These are phyloP conservation scores for Phymanthus crucifer DNA, from an alignment of 92 coral and sea anemone species.

Conservation along the genomic window DNA sequence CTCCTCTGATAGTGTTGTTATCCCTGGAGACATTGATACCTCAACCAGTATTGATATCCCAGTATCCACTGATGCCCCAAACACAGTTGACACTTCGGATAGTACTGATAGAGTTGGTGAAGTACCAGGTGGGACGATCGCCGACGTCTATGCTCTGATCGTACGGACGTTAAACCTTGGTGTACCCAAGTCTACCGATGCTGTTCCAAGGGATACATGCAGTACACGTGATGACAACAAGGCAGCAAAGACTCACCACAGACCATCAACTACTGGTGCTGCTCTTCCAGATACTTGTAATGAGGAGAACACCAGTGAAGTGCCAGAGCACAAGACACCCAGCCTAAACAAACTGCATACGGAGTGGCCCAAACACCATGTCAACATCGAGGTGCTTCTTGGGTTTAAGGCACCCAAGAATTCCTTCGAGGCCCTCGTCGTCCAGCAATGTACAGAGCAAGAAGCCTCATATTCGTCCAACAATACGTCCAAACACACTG, in stretches of 20 bases:
- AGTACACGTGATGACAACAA: not conserved
- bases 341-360: not conserved
- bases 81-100: not conserved
- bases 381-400: conserved; percentile 7
- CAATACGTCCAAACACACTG: not conserved
- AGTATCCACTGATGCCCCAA: not conserved
- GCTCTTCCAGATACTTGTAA: not conserved
- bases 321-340: not conserved
- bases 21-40: not conserved
- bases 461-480: not conserved
- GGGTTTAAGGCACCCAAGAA: not conserved
- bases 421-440: not conserved
- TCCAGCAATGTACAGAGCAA: not conserved
- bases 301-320: not conserved
- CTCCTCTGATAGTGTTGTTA: not conserved
- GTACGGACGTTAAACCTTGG: not conserved
- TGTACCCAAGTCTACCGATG: not conserved
- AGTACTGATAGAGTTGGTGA: not conserved
- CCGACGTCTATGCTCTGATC: not conserved
- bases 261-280: not conserved
- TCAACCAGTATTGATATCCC: not conserved
- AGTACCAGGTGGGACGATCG: not conserved
- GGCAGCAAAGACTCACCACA: not conserved
- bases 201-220: not conserved
- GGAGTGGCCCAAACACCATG: not conserved